Base-by-base conservation (phyloP, 92 coral and sea anemone species). In the Umimayanthus kanabou region DNA sequence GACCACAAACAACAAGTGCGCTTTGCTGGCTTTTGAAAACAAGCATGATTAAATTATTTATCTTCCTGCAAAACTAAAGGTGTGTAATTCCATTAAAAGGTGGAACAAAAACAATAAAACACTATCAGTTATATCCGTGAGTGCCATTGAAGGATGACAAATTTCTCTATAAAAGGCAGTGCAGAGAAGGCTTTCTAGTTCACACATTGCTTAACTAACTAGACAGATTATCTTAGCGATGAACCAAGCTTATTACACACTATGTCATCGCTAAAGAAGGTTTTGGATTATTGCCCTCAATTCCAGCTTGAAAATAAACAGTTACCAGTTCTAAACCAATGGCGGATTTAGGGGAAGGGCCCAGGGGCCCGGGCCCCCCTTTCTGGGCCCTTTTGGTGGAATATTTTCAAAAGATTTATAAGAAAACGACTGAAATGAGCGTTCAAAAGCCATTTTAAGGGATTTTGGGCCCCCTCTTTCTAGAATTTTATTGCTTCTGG, bases 191-290 rank as follows among this genome's bases (percentile, higher is more conserved):
- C 53, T 5, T 39, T 75, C 11, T 43, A n/a, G 18, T 37, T 37
- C 79, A 39, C 79, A 29, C 75, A 39, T 65, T 81, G 53, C 55
- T 23, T 37, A 39, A 23, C 74, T 39, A 57, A 15, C 76, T 39
- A 81, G 73, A 81, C 85, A 81, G 75, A 66, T 81, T 33, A 39
- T 23, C 70, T 40, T 39, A 37, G 73, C 37, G 73, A 37, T 81
- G 85, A 81, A 28, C 49, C n/a, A 65, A 81, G 73, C 85, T 67
- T 65, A 42, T 81, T 42, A 81, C 55, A 81, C 20, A 49, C 75
- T 64, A 40, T 81, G 76, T 81, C 85, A 81, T 81, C 85, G 73
- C 55, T 37, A 66, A 45, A 64, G 85, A 81, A 64, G 71, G 53
- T 39, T 66, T 81, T 39, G 74, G 53, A 81, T 81, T 65, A n/a